Evolutionary conservation across 2,888 invertebrate species (phyloP).

Genomic region (Microplitis manilae): DNA sequence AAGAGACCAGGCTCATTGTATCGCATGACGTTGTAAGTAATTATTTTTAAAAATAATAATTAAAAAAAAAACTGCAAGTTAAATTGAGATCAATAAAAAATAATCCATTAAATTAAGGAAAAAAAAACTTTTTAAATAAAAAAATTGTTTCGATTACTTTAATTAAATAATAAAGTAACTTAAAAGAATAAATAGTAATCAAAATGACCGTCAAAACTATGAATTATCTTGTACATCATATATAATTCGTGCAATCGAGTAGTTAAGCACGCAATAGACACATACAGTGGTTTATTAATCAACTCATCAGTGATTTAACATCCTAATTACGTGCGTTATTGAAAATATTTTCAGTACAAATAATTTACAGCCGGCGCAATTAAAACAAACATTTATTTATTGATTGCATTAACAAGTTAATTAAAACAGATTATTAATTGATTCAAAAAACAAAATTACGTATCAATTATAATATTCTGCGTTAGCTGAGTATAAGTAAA

Average conservation of each 20-base stretch:
- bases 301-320: slow-evolving; percentile 39
- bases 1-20: slow-evolving; percentile 3
- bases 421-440: background rate
- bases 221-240: slow-evolving; percentile 20
- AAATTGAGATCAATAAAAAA: background rate
- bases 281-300: slow-evolving; percentile 26
- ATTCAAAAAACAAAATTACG: too few species aligned
- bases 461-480: too few species aligned
- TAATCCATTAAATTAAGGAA: background rate
- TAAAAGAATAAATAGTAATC: slow-evolving; percentile 6
- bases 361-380: background rate
- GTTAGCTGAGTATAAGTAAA: background rate
- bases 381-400: background rate
- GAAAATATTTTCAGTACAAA: background rate
- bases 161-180: background rate
- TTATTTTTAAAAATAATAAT: slow-evolving; percentile 15
- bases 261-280: slow-evolving; percentile 21
- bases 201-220: slow-evolving; percentile 11
- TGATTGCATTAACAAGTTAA: background rate
- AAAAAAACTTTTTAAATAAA: background rate
- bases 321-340: slow-evolving; percentile 25
- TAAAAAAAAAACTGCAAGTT: background rate
- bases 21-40: slow-evolving; percentile 35
- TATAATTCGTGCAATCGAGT: slow-evolving; percentile 21
- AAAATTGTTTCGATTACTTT: background rate